Conservation (phyloP, 2,113 vertebrate genomes). For the Shinisaurus crocodilurus region DNA sequence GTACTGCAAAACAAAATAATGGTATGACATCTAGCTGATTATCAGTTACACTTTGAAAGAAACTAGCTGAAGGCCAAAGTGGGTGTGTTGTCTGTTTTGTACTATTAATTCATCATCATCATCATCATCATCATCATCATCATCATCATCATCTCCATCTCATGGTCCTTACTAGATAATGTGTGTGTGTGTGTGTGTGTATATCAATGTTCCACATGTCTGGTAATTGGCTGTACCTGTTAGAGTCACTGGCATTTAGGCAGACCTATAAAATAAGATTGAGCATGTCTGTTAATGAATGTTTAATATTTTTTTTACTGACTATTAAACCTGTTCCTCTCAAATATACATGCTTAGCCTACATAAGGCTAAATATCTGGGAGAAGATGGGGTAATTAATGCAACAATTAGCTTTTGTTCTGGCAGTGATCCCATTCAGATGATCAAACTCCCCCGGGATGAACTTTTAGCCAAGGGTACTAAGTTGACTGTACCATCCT, state of each 20-base stretch:
- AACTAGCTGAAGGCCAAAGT: neutral
- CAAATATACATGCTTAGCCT: neutral
- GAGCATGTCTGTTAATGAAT: neutral
- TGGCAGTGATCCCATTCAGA: neutral
- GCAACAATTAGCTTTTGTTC: neutral
- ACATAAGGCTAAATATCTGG: neutral
- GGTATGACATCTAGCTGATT: neutral
- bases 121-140: too few species aligned
- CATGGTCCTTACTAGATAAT: neutral
- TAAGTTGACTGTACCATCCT: neutral
- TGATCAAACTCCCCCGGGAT: neutral
- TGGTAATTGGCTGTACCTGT: neutral
- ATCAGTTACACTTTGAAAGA: neutral
- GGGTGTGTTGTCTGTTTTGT: fast-evolving
- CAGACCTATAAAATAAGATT: neutral
- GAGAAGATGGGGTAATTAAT: neutral
- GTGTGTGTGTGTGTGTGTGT: too few species aligned
- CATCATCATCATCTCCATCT: too few species aligned
- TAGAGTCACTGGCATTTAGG: neutral
- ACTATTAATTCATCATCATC: neutral
- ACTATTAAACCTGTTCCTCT: neutral
- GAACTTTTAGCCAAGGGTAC: neutral
- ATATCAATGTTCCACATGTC: neutral
- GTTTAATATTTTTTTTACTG: neutral
- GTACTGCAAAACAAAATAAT: fast-evolving